A percentile compares a stretch with the other conserved stretches of the same genome.
These are phyloP conservation scores for Pseudochirops cupreus DNA, from an alignment of 2,797 vertebrate genomes.

Conservation along the genomic window DNA sequence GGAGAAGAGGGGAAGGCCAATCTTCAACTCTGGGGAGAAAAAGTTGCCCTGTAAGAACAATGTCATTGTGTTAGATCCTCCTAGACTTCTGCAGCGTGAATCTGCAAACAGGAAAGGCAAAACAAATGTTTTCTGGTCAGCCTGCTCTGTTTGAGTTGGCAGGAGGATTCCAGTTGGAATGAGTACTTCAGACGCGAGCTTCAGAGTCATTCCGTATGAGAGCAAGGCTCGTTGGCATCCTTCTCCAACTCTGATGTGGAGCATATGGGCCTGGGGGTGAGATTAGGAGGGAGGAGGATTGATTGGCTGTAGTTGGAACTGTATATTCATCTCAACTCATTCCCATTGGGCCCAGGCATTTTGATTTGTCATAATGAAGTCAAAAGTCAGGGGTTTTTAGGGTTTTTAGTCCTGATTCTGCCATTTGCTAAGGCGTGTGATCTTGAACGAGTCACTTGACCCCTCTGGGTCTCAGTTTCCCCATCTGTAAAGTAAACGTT, in stretches of 20 bases:
- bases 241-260: constrained; percentile 51
- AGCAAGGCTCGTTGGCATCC: constrained; percentile 32
- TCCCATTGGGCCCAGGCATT: not conserved
- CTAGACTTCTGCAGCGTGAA: constrained; percentile 23
- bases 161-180: constrained; percentile 46
- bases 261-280: constrained; percentile 9
- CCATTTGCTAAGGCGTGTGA: constrained; percentile 3
- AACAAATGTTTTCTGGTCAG: constrained; percentile 64
- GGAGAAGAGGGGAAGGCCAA: not conserved
- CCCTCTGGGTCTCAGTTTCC: constrained; percentile 31
- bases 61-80: constrained; percentile 9
- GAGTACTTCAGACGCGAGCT: constrained; percentile 50
- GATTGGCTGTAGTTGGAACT: not conserved
- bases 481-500: constrained; percentile 1
- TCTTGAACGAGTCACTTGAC: constrained; percentile 1
- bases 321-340: not conserved
- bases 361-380: not conserved
- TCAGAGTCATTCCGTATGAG: constrained; percentile 49
- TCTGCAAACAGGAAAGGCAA: constrained; percentile 13
- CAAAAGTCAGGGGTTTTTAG: not conserved
- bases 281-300: not conserved
- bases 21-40: constrained; percentile 28
- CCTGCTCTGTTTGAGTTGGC: constrained; percentile 77
- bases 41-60: constrained; percentile 44
- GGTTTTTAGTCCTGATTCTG: not conserved